Evolutionary conservation across 1,140 invertebrate species (phyloP).

Genomic region (Pseudomyrmex flavicornis): DNA sequence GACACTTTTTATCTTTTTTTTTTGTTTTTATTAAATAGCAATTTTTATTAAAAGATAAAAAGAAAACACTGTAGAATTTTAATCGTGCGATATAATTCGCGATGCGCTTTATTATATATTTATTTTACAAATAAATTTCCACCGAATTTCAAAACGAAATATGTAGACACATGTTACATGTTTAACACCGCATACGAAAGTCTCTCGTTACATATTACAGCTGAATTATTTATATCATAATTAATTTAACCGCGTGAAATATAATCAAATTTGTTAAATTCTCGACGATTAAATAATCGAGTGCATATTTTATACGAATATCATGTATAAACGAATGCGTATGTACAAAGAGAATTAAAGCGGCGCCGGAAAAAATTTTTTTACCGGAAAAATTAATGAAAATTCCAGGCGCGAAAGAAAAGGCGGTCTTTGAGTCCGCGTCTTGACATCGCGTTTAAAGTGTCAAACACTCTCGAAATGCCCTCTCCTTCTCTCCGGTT

Average conservation of each 20-base stretch:
- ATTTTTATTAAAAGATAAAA: background rate
- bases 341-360: background rate
- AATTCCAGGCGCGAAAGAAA: background rate
- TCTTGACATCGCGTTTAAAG: constrained; percentile 4
- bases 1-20: background rate
- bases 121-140: constrained; percentile 8
- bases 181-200: background rate
- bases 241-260: background rate
- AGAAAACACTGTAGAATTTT: background rate
- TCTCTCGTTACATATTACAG: background rate
- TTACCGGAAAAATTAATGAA: background rate
- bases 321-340: background rate
- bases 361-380: background rate
- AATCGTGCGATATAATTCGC: background rate
- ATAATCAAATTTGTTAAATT: background rate
- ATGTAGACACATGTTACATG: background rate
- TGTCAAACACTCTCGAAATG: constrained; percentile 2
- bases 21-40: background rate
- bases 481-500: background rate
- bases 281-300: too few relatives aligned
- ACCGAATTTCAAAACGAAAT: background rate
- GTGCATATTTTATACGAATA: background rate
- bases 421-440: background rate
- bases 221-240: background rate
- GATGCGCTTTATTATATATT: background rate